phyloP scores from a whole-genome alignment of 2,797 vertebrate genomes.

The Podargus strigoides region DNA sequence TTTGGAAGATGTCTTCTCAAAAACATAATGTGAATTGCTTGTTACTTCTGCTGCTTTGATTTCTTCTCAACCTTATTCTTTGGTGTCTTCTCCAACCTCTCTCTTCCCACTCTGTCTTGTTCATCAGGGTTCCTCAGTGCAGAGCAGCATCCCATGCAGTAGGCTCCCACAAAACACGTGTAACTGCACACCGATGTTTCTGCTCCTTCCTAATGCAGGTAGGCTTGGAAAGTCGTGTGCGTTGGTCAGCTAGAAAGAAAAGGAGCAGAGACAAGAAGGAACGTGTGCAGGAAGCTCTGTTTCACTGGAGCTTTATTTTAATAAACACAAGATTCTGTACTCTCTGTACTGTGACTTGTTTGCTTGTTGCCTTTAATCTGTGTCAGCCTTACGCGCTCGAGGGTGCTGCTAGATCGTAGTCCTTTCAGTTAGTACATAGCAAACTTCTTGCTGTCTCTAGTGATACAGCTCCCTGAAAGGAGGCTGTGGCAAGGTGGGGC shows the following conservation, averaged over 20 bases:
- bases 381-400: background rate
- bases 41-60: background rate
- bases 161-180: background rate
- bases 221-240: background rate
- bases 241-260: background rate
- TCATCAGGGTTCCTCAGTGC: background rate
- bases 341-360: background rate
- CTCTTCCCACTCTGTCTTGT: background rate
- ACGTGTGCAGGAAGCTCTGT: background rate
- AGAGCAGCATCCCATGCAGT: background rate
- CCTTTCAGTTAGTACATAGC: background rate
- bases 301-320: background rate
- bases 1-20: background rate
- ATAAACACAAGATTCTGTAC: background rate
- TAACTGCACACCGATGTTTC: background rate
- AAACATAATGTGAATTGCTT: rapidly evolving
- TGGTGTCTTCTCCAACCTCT: background rate
- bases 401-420: background rate
- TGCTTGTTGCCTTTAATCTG: background rate
- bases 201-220: background rate
- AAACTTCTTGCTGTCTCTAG: background rate
- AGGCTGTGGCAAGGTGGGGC: too few relatives aligned
- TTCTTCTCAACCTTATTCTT: background rate
- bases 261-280: background rate
- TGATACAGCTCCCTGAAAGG: too few relatives aligned